Evolutionary conservation across 2,888 invertebrate species (phyloP).

Genomic region (Patella caerulea): DNA sequence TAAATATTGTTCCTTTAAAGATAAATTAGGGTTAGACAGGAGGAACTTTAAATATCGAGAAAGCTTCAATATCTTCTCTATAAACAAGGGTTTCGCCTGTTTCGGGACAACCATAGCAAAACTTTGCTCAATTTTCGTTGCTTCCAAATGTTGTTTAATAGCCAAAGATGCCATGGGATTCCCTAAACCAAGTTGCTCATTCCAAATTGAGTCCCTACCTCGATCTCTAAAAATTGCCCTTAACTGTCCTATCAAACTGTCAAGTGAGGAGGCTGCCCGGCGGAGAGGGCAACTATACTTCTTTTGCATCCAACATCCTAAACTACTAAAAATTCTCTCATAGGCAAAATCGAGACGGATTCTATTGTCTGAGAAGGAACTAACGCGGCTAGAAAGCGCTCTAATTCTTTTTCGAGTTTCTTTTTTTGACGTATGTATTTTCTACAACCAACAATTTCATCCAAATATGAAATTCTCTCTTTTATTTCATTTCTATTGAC

Average conservation of each 20-base stretch:
- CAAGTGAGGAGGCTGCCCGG: neutral
- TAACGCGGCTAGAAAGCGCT: neutral
- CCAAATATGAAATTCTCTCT: neutral
- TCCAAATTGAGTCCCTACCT: neutral
- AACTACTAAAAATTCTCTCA: neutral
- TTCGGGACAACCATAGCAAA: neutral
- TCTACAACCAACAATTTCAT: neutral
- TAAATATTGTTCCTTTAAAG: neutral
- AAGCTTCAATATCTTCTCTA: neutral
- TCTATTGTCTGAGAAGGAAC: neutral
- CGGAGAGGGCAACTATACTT: neutral
- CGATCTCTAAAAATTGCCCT: neutral
- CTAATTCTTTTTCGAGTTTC: neutral
- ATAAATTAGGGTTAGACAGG: neutral
- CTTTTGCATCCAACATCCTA: neutral
- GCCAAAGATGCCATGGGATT: neutral
- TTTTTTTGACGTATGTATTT: neutral
- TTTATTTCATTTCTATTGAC: neutral
- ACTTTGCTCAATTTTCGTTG: neutral
- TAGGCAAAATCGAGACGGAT: neutral
- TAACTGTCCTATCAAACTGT: neutral
- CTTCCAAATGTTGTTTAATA: conserved; percentile 3
- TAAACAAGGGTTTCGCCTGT: neutral
- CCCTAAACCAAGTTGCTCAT: neutral
- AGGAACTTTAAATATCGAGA: neutral